A percentile compares a stretch with the other conserved stretches of the same genome.
Evolutionary conservation across 2,113 vertebrate genomes (phyloP).

Genomic region (Motacilla alba): DNA sequence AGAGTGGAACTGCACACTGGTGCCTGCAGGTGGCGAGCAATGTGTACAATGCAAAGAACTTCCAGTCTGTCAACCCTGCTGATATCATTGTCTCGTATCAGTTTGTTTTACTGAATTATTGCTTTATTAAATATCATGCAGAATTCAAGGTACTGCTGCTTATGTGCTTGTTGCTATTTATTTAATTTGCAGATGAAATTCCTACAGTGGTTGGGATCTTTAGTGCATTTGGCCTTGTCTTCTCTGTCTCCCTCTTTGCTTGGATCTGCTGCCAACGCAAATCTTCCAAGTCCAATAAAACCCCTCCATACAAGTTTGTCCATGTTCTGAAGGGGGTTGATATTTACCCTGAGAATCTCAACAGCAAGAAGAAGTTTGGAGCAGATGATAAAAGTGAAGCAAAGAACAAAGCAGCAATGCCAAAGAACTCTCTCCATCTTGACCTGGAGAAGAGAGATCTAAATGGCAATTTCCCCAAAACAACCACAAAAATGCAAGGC

Average conservation of each 20-base stretch:
- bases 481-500: slow-evolving; percentile 81
- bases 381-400: slow-evolving; percentile 76
- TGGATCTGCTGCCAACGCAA: slow-evolving; percentile 99
- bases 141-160: background rate
- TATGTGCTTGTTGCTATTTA: slow-evolving; percentile 55
- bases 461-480: slow-evolving; percentile 93
- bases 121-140: background rate
- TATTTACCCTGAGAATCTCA: slow-evolving; percentile 95
- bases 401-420: slow-evolving; percentile 72
- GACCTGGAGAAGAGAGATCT: slow-evolving; percentile 94
- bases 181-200: slow-evolving; percentile 84
- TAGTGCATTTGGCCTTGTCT: slow-evolving; percentile 94
- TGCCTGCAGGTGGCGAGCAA: slow-evolving; percentile 35
- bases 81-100: background rate
- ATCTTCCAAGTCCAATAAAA: slow-evolving; percentile 90
- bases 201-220: slow-evolving; percentile 90
- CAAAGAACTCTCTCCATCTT: slow-evolving; percentile 84
- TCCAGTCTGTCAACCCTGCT: background rate
- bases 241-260: slow-evolving; percentile 91
- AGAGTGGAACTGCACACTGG: background rate
- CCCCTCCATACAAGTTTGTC: slow-evolving; percentile 95
- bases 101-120: background rate
- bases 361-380: slow-evolving; percentile 92
- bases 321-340: slow-evolving; percentile 98
- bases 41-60: background rate